Evolutionary conservation across 2,888 invertebrate genomes (phyloP).

Genomic region (Pinctada fucata): DNA sequence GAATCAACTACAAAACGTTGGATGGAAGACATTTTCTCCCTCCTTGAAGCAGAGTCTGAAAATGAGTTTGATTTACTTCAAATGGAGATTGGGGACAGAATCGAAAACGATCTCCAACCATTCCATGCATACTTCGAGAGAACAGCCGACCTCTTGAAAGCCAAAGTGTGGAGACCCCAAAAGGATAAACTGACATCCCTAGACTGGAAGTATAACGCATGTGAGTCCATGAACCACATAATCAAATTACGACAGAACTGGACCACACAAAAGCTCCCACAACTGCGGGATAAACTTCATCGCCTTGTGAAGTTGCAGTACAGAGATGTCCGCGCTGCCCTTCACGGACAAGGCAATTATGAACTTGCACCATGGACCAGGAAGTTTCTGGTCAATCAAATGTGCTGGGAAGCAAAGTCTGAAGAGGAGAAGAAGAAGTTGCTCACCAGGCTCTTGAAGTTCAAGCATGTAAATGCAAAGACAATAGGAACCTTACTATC

Average conservation of each 20-base stretch:
- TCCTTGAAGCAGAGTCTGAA: not conserved
- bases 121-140: constrained; percentile 9
- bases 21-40: not conserved
- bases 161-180: not conserved
- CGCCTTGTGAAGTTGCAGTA: constrained; percentile 1
- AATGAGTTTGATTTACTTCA: not conserved
- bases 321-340: constrained; percentile 9
- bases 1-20: not conserved
- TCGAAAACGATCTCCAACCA: not conserved
- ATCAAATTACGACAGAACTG: constrained; percentile 10
- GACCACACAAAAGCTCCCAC: constrained; percentile 6
- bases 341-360: constrained; percentile 17
- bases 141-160: not conserved
- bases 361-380: not conserved
- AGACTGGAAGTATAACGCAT: constrained; percentile 6
- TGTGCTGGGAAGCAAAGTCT: not conserved
- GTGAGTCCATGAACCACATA: constrained; percentile 22
- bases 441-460: not conserved
- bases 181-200: not conserved
- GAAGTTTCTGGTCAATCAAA: not conserved
- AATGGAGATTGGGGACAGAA: not conserved
- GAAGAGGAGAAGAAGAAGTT: not conserved
- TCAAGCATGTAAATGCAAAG: not conserved
- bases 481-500: not conserved
- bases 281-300: constrained; percentile 10